Evolutionary conservation across 2,113 vertebrate genomes (phyloP).

Genomic region (Lophotis ruficrista): DNA sequence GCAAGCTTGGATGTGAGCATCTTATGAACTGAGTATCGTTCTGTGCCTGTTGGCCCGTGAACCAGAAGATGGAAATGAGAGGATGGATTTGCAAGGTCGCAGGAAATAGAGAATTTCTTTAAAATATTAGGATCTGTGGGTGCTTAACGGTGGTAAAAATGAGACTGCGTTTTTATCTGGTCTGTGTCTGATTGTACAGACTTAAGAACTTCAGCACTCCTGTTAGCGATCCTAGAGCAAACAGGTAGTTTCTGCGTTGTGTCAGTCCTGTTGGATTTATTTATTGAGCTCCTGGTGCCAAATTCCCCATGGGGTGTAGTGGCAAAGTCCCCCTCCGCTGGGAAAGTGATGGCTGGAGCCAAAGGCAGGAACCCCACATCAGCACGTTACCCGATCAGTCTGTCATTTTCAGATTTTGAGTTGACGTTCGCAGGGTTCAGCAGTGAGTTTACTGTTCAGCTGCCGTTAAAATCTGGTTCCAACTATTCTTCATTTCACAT

Average conservation of each 20-base stretch:
- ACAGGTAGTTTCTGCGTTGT: background rate
- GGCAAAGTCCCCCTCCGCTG: background rate
- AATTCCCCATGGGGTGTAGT: background rate
- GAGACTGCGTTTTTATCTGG: background rate
- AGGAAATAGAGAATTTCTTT: background rate
- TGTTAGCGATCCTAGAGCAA: background rate
- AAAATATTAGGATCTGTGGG: background rate
- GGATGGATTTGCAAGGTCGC: background rate
- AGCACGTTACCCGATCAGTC: accelerated
- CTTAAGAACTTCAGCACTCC: accelerated
- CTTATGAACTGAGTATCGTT: too few relatives aligned
- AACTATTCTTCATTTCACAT: background rate
- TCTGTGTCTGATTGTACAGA: background rate
- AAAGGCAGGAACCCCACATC: background rate
- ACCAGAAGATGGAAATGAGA: background rate
- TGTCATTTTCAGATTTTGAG: background rate
- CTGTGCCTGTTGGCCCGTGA: background rate
- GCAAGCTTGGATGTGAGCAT: background rate
- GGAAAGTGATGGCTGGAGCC: background rate
- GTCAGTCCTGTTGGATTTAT: background rate
- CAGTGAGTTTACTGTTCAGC: background rate
- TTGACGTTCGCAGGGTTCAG: background rate
- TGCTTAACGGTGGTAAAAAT: background rate
- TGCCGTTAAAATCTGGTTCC: background rate
- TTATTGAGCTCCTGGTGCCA: background rate